A percentile compares a stretch with the other conserved stretches of the same genome.
phyloP scores from a whole-genome alignment of 2,113 vertebrate genomes.

The Hippolais icterina region DNA sequence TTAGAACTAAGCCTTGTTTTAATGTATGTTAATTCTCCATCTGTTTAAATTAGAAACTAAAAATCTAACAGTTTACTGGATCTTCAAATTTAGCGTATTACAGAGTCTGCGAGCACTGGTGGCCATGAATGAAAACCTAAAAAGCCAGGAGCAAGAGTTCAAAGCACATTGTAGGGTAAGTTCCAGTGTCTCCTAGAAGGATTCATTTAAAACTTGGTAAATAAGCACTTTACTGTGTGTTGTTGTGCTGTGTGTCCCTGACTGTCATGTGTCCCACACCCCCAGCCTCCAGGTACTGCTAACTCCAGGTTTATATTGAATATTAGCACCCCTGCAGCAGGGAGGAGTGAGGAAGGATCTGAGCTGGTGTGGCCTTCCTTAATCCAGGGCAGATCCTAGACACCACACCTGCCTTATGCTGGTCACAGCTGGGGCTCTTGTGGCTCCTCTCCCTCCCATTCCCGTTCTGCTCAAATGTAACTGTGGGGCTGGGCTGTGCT shows the following conservation, averaged over 20 bases:
- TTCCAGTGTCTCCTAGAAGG: neutral
- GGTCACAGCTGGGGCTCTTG: neutral
- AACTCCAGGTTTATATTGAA: neutral
- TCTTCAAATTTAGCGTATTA: constrained; percentile 76
- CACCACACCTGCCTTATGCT: neutral
- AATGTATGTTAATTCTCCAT: neutral
- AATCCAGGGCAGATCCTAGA: neutral
- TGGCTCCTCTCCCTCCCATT: neutral
- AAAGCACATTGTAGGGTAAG: constrained; percentile 92
- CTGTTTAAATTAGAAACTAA: neutral
- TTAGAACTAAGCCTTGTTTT: neutral
- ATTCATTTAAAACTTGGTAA: neutral
- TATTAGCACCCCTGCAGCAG: neutral
- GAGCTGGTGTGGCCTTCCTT: neutral
- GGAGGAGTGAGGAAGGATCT: neutral
- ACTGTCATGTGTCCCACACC: neutral
- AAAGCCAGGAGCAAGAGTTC: constrained; percentile 93
- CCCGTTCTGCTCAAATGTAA: neutral
- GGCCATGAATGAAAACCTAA: constrained; percentile 92
- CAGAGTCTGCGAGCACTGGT: constrained; percentile 88
- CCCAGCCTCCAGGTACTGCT: neutral
- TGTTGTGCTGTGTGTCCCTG: neutral
- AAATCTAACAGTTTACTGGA: neutral
- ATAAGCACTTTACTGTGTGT: neutral
- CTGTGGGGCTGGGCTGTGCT: neutral